These are phyloP conservation scores for Drosophila histrio DNA, from an alignment of 2,888 invertebrate species.

Conservation along the genomic window DNA sequence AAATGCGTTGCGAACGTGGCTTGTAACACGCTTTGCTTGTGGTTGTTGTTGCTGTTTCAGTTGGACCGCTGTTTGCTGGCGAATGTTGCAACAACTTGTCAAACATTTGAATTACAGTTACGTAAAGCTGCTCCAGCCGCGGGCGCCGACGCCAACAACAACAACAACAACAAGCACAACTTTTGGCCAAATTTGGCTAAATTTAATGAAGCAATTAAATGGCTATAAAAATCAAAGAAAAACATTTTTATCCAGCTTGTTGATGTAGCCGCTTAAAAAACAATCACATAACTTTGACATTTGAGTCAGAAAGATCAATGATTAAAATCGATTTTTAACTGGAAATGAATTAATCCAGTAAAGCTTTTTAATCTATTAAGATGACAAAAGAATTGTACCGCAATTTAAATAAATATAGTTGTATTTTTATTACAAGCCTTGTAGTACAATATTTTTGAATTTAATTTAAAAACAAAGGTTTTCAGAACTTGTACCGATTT, in stretches of 20 bases:
- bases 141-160: constrained; percentile 31
- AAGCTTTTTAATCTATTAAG: not conserved
- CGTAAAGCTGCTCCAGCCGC: constrained; percentile 59
- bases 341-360: not conserved
- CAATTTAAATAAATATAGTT: too few species aligned
- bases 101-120: constrained; percentile 81
- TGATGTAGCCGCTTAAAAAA: constrained; percentile 50
- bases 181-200: constrained; percentile 79
- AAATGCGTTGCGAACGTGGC: constrained; percentile 75
- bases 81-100: constrained; percentile 79
- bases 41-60: constrained; percentile 46
- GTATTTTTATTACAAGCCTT: too few species aligned
- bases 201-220: constrained; percentile 82
- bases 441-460: too few species aligned
- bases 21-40: constrained; percentile 70
- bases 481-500: too few species aligned
- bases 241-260: constrained; percentile 28
- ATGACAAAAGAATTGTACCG: too few species aligned
- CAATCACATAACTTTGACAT: constrained; percentile 12
- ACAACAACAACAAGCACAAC: constrained; percentile 28
- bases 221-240: constrained; percentile 58
- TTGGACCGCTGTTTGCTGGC: constrained; percentile 40
- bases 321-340: constrained; percentile 12
- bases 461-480: too few species aligned
- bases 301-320: constrained; percentile 11